Base-by-base conservation (phyloP, 2,888 invertebrate species). In the Lasioglossum morio region DNA sequence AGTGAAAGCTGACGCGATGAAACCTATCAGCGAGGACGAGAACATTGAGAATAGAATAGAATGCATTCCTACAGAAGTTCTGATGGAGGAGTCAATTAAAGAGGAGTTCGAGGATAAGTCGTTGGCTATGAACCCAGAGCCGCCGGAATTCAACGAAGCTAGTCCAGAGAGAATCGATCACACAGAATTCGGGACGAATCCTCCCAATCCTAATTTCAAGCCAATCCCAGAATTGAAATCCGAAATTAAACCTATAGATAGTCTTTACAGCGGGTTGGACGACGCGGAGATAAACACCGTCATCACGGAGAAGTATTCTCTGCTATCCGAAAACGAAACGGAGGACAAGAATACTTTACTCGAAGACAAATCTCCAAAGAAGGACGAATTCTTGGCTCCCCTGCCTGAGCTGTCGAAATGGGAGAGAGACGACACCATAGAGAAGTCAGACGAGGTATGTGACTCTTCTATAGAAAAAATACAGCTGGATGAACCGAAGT, bases 331-430 rank as follows among this genome's bases (percentile, higher is more conserved):
- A 57, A 84, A 89, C 12, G 91, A 92, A 27, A 77, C 85, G 3
- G 90, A 91, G 60, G 85, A 88, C n/a, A 91, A 91, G 73, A 86
- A 81, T 66, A 79, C 88, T 69, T 87, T 93, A 23, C 82, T 90
- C 23, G 89, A 91, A 69, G 92, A 92, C 23, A 91, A 92, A 37
- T 94, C 94, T 1, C 94, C 93, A 30, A 94, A 93, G 82, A 94
- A 96, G 91, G 96, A 95, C 76, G 97, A 97, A 94, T 96, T 97
- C 94, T 94, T 98, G 77, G 97, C 97, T 27, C 97, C 97, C 3
- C 91, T 98, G 84, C 98, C 98, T 0, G 98, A 97, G 93, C 95
- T 97, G 77, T 98, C 98, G 0, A 98, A 98, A 95, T 98, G 98
- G 98, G 98, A 98, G 95, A 97, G 98, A 48, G 97, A 97, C 69